Evolutionary conservation across 2,797 vertebrate genomes (phyloP), one percentile per base, ranked within the genome.

Genomic region (Micrastur ruficollis): DNA sequence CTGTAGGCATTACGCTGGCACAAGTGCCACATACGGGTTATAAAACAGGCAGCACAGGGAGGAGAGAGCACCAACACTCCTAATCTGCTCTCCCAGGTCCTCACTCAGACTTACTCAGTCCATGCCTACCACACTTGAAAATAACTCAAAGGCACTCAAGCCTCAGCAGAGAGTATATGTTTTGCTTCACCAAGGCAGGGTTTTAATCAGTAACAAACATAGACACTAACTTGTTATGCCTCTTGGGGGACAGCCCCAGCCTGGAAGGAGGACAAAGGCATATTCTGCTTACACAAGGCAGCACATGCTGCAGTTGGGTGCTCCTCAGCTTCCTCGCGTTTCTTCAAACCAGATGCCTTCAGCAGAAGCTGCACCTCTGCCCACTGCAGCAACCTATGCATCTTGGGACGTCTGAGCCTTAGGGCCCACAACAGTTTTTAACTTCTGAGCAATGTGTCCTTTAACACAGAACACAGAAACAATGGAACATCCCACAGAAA

Each of bases 381-480:
- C 25, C 1, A 1, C n/a, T 65, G 44, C 29, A 50, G 15, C 2
- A 2, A 38, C 22, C 19, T 27, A 6, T 1, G 3, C 17, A 11
- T 11, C 14, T 59, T 50, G 42, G 62, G 9, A 59, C 14, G 59
- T 3, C 8, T 12, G 4, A 17, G 36, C 14, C 22, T 79, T 52
- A 49, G 32, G 31, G 20, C 11, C 34, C 56, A 55, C 31, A 81
- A 26, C 3, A 32, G 20, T 9, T 19, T 42, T 23, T 85, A 75
- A 70, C 9, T 52, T 63, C 25, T 36, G 11, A 85, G 40, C 7
- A 70, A 14, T 2, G 6, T 32, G 4, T 18, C 21, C 23, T 82
- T 55, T 36, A 67, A 47, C 8, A 89, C 11, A 31, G 18, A 78
- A 89, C 12, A 29, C 27, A 68, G 26, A 32, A 90, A 79, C 31